phyloP scores from a whole-genome alignment of 2,113 vertebrate species.

The Rhabdomys dilectus region DNA sequence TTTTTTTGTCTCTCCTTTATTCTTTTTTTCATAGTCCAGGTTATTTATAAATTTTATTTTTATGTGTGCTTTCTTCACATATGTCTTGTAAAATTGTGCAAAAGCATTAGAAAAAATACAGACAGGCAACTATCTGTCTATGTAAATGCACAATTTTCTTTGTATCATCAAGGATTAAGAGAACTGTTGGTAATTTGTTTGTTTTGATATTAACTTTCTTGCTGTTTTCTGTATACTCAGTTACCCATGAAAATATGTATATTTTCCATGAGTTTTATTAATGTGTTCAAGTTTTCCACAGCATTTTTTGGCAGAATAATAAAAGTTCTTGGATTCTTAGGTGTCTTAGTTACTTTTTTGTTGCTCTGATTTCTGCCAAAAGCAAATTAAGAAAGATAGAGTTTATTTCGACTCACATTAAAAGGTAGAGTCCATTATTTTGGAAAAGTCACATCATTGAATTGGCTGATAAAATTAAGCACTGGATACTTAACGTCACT shows the following conservation, averaged over 20 bases:
- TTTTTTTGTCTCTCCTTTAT: background rate
- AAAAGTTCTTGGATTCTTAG: background rate
- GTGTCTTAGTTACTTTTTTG: background rate
- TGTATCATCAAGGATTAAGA: background rate
- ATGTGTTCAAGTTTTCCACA: background rate
- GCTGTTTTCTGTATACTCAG: background rate
- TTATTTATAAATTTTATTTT: background rate
- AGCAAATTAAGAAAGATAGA: background rate
- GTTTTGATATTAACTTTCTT: background rate
- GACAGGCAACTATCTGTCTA: background rate
- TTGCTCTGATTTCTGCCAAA: background rate
- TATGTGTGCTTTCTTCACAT: background rate
- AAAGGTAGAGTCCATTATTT: background rate
- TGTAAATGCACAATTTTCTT: background rate
- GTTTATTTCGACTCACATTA: background rate
- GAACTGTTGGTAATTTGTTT: background rate
- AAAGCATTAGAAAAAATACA: background rate
- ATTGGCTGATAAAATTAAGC: background rate
- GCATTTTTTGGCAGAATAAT: background rate
- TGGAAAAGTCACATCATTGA: background rate
- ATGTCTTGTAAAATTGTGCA: background rate
- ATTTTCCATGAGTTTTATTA: background rate
- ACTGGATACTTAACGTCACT: background rate
- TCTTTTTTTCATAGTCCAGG: background rate
- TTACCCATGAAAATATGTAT: background rate